These are phyloP conservation scores for Gastrophysa polygoni DNA, from an alignment of 2,888 invertebrate genomes.

Conservation along the genomic window DNA sequence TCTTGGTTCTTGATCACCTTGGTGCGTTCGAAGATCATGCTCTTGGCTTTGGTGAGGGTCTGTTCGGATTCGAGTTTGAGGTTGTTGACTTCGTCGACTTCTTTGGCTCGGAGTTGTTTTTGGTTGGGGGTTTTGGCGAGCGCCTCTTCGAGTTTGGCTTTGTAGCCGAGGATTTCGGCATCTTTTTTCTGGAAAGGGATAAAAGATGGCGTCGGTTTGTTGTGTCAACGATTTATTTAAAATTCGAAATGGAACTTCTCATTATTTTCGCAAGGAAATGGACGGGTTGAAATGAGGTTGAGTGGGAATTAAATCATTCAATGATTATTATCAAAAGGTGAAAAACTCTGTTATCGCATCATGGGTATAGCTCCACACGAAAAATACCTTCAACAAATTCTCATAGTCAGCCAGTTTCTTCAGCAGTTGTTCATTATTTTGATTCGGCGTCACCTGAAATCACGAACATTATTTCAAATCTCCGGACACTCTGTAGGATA, in stretches of 20 bases:
- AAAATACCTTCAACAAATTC: slow-evolving; percentile 35
- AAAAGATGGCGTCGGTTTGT: no score
- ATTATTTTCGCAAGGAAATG: no score
- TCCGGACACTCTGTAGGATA: background rate
- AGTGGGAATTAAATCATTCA: no score
- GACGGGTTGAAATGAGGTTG: no score
- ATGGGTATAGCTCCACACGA: no score
- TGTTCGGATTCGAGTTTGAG: slow-evolving; percentile 59
- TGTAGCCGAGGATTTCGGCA: slow-evolving; percentile 35
- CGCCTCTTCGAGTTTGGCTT: slow-evolving; percentile 50
- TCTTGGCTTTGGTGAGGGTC: slow-evolving; percentile 70
- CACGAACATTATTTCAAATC: background rate
- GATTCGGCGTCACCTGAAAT: slow-evolving; percentile 16
- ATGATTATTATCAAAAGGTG: no score
- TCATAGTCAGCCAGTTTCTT: slow-evolving; percentile 36
- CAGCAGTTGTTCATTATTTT: slow-evolving; percentile 8
- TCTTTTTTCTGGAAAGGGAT: slow-evolving; percentile 46
- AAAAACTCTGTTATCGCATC: no score
- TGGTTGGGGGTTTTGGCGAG: slow-evolving; percentile 49
- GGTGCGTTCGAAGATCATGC: slow-evolving; percentile 76
- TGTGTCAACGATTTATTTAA: no score
- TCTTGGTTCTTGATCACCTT: slow-evolving; percentile 80
- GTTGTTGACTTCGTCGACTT: slow-evolving; percentile 50
- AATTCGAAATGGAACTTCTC: no score
- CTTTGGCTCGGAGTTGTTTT: slow-evolving; percentile 46